phyloP scores from a whole-genome alignment of 2,888 invertebrate genomes.

The Mycalesis mineus region DNA sequence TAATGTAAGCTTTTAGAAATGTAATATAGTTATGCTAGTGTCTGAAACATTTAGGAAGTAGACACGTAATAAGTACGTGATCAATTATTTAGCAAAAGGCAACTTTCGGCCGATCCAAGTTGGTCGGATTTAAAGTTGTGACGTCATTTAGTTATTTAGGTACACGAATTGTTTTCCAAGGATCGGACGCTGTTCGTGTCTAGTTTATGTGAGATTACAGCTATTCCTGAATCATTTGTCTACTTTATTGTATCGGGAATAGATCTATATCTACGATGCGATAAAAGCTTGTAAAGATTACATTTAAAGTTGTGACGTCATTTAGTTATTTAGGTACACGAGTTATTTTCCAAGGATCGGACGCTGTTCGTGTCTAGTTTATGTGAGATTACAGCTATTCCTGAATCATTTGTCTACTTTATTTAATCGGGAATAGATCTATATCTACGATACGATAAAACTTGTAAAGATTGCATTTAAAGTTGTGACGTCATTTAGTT shows the following conservation, averaged over 20 bases:
- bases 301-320: conserved; percentile 65
- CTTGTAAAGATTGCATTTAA: conserved; percentile 50
- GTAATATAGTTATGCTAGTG: background rate
- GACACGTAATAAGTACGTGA: conserved; percentile 48
- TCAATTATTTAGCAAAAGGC: conserved; percentile 63
- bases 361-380: conserved; percentile 28
- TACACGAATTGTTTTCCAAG: conserved; percentile 39
- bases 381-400: conserved; percentile 23
- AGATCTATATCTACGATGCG: background rate
- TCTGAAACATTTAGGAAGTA: background rate
- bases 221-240: conserved; percentile 16
- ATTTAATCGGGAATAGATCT: conserved; percentile 8
- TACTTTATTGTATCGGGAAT: conserved; percentile 10
- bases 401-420: conserved; percentile 8
- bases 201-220: conserved; percentile 26
- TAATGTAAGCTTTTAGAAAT: no score
- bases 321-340: conserved; percentile 53
- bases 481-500: conserved; percentile 62
- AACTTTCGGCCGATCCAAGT: conserved; percentile 60
- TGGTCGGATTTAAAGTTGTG: conserved; percentile 56
- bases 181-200: conserved; percentile 31
- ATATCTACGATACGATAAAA: background rate
- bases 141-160: conserved; percentile 64
- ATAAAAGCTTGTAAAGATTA: no score
- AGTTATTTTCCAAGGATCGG: conserved; percentile 39